Percentiles rank a stretch among this genome's conserved stretches.
Conservation (phyloP, 2,113 vertebrate species). For the Poeciliopsis occidentalis region DNA sequence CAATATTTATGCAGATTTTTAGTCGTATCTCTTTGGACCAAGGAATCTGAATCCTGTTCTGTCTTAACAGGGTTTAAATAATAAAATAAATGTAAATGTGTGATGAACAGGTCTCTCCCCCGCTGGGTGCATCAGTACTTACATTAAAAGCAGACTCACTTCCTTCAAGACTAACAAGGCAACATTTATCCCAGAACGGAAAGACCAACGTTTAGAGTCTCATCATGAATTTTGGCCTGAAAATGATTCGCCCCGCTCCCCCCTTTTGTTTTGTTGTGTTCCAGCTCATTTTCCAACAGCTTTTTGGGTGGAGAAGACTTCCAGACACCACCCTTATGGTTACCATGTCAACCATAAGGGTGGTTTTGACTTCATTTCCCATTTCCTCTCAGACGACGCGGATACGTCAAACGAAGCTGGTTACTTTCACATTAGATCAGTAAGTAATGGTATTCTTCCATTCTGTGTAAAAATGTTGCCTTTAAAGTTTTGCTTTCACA, state of each 20-base stretch:
- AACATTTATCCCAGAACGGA: slow-evolving; percentile 54
- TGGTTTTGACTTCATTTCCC: neutral
- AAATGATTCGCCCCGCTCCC: neutral
- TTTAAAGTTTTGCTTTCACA: slow-evolving; percentile 41
- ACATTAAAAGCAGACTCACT: slow-evolving; percentile 71
- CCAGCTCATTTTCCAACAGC: neutral
- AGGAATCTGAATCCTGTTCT: neutral
- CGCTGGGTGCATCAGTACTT: slow-evolving; percentile 68
- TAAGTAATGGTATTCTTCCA: neutral
- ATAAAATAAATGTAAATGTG: neutral
- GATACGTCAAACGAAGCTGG: neutral
- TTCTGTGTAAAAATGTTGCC: slow-evolving; percentile 55
- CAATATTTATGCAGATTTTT: too few species aligned
- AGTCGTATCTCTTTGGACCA: neutral
- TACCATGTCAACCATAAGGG: neutral
- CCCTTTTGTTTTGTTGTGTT: neutral
- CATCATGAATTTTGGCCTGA: neutral
- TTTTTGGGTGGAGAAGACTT: neutral
- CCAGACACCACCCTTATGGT: neutral
- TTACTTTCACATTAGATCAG: neutral
- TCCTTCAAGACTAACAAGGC: slow-evolving; percentile 73
- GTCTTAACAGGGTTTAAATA: neutral
- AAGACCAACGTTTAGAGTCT: neutral
- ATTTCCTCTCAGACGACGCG: neutral
- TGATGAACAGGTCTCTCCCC: slow-evolving; percentile 59